Base-by-base conservation (phyloP, 2,113 vertebrate species). In the Myrmecophaga tridactyla region DNA sequence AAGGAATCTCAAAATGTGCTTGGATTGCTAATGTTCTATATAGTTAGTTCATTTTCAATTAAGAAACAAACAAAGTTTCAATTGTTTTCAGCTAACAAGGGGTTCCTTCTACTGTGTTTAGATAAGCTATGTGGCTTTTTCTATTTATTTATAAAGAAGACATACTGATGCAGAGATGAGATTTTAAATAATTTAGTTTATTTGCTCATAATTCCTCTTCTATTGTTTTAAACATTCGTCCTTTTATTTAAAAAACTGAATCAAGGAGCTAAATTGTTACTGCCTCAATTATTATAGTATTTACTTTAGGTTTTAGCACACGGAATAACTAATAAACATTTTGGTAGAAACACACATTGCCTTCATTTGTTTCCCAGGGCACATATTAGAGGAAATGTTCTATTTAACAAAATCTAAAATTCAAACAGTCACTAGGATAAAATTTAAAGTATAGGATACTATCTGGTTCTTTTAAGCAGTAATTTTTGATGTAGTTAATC, bases 261-360 rank as follows among this genome's bases (percentile, higher is more conserved):
- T 96, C 67, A 86, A 92, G 83, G 3, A 92, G n/a, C 0, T 60
- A n/a, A 95, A 77, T 85, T 84, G 81, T 75, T 41, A 93, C 6
- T 73, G 48, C 2, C 48, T 43, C 7, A 60, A 1, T 56, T 10
- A 10, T 94, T 41, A 2, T 41, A 88, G 21, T 43, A 21, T 10
- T 93, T 46, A 78, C 62, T 94, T 4, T 65, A 10, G 1, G 63
- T 63, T 92, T 94, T 82, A 82, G 7, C 31, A 72, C 63, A 72
- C 62, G 67, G 21, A 83, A 48, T 75, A 65, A 81, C 13, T 51
- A 77, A 51, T 69, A 78, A 78, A 85, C 18, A 67, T 86, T 94
- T 56, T 67, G 25, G 62, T 51, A 75, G 48, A 76, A 96, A 92
- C 41, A 29, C 7, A 39, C 14, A 51, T 31, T 41, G 2, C 82